phyloP scores from a whole-genome alignment of 2,113 vertebrate species.

The Miniopterus natalensis region DNA sequence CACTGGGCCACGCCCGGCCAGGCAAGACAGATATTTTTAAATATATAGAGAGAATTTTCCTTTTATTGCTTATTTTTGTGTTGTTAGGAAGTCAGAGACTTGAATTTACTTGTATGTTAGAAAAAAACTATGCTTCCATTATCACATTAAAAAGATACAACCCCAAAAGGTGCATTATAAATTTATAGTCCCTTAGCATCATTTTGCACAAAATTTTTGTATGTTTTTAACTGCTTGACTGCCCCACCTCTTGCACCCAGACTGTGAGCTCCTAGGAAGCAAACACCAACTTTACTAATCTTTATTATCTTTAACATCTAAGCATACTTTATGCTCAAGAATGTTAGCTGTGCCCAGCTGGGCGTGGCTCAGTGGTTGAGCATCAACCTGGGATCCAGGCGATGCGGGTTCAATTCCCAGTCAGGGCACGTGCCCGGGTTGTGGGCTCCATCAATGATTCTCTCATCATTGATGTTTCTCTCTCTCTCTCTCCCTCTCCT shows the following conservation, averaged over 20 bases:
- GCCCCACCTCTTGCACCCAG: not conserved
- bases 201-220: not conserved
- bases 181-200: not conserved
- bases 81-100: not conserved
- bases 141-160: not conserved
- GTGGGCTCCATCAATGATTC: too few species aligned
- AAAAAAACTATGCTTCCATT: not conserved
- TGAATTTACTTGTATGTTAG: not conserved
- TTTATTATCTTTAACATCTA: constrained; percentile 47
- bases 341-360: not conserved
- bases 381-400: too few species aligned
- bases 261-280: not conserved
- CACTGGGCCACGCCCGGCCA: too few species aligned
- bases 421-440: too few species aligned
- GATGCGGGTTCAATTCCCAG: too few species aligned
- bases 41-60: not conserved
- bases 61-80: constrained; percentile 4
- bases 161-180: not conserved
- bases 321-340: constrained; percentile 57
- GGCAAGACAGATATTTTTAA: too few species aligned
- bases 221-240: not conserved
- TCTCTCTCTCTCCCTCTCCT: too few species aligned
- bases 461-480: too few species aligned
- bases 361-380: too few species aligned
- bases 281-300: not conserved